Evolutionary conservation across 2,797 vertebrate species (phyloP).

Genomic region (Aldrovandia affinis): DNA sequence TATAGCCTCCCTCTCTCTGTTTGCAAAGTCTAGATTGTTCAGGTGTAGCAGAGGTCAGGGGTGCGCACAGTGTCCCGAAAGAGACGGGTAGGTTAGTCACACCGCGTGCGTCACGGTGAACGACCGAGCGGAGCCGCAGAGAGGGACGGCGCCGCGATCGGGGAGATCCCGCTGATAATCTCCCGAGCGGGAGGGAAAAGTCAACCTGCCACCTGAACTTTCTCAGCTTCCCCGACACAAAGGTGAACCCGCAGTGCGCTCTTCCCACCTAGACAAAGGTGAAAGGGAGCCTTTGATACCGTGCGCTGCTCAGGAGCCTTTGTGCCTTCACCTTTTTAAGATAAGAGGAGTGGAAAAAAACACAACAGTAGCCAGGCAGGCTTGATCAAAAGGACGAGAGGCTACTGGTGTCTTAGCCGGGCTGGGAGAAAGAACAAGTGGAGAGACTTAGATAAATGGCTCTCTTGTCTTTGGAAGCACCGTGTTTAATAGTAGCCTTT

Average conservation of each 20-base stretch:
- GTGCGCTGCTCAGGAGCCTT: not conserved
- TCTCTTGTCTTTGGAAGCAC: conserved; percentile 48
- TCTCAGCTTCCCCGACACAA: not conserved
- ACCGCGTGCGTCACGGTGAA: not conserved
- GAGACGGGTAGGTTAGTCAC: not conserved
- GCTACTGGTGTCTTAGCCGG: conserved; percentile 1
- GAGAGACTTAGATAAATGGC: conserved; percentile 28
- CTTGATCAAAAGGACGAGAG: conserved; percentile 30
- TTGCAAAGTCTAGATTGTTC: not conserved
- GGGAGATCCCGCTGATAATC: not conserved
- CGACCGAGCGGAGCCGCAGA: not conserved
- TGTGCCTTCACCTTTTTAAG: conserved; percentile 30
- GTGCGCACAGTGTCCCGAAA: not conserved
- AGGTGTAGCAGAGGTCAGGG: not conserved
- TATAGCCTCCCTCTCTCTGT: too few relatives aligned
- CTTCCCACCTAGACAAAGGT: not conserved
- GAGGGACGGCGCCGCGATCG: not conserved
- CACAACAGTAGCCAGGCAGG: conserved; percentile 19
- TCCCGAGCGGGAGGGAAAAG: not conserved
- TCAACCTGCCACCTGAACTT: not conserved
- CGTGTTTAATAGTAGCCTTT: conserved; percentile 41
- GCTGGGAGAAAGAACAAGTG: not conserved
- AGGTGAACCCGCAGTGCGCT: not conserved
- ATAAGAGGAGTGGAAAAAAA: conserved; percentile 32
- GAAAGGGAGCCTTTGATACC: not conserved